Evolutionary conservation across 2,797 vertebrate species (phyloP), one percentile per base, ranked within the genome.

Genomic region (Silurus aristotelis): DNA sequence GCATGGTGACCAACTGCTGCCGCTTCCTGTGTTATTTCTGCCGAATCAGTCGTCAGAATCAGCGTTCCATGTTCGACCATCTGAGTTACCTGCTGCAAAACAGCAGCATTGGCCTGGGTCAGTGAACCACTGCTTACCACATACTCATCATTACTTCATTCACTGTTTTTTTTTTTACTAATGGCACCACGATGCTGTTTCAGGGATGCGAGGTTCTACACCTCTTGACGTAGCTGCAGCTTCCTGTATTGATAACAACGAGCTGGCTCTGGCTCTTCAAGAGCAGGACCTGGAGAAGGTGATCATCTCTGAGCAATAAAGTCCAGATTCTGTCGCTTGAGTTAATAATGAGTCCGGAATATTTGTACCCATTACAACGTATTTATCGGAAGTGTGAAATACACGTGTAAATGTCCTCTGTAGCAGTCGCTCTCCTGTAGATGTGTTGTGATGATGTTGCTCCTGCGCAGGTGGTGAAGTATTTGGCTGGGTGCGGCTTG

Each of bases 11-110:
- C 38, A 98, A 97, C 93, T 99, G 97, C 90, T 99, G 97, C 86
- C 96, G 97, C 22, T 99, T 99, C 90, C 95, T 99, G 80, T 99
- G 97, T 92, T 99, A 99, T 87, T 99, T 99, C 94, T 98, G 97
- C 88, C 96, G 97, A 46, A 99, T 99, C 91, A 99, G 97, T 92
- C 95, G 97, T 9, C 97, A 99, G 88, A 99, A 99, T 91, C 97
- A 99, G 85, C 96, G 97, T 3, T 97, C 97, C 83, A 99, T 99
- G 97, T 99, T 99, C 20, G 97, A 99, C 91, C 97, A 99, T 87
- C 95, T 99, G 86, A 97, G 97, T 92, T 99, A 99, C 92, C 94
- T 99, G 86, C 94, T 99, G 76, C 96, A 97, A 89, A 99, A 99
- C 93, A 99, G 97, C 0, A 96, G 97, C 92, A 98, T 99, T 0